Evolutionary conservation across 2,888 invertebrate genomes (phyloP), one percentile per base, ranked within the genome.

Genomic region (Brachylomia viminalis): DNA sequence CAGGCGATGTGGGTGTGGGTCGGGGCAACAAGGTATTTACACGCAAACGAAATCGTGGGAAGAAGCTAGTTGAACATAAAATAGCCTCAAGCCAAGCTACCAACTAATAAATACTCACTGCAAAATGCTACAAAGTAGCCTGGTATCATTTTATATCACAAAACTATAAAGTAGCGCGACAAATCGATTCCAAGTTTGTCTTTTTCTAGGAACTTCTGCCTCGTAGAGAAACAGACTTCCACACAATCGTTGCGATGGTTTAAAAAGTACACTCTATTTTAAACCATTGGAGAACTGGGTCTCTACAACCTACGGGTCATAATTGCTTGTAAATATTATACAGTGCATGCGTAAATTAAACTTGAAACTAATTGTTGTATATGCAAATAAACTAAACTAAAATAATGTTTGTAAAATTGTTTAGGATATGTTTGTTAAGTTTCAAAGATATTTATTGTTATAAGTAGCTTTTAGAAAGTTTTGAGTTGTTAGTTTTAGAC

Each of bases 171-270:
- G 75, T 85, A 65, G 38, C 33, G 6, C 59, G 69, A 77, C 75
- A 85, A 81, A 87, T 87, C 87, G 82, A 81, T 87, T 77, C 30
- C 15, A 85, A 85, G 74, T 87, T 85, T 70, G 77, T 61, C 74
- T 75, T 75, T 74, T 38, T 58, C 38, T 52, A 8, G 30, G 47
- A 86, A 86, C 70, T 84, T 86, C 64, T 58, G 52, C 56, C 49
- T 58, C 38, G 27, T 61, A 69, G 59, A 33, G 67, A 66, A 69
- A 77, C 52, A 71, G 45, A 47, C 58, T 72, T 45, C 47, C 38
- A 54, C 58, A 64, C 58, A 68, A 77, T 75, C 47, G 71, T 45
- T 45, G 30, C 69, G 64, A 59, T 61, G 61, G 47, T 38, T 75
- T n/a, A 42, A 33, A 64, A 20, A 11, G 20, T 33, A 52, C 71